A percentile compares a stretch with the other conserved stretches of the same genome.
Evolutionary conservation across 2,888 invertebrate genomes (phyloP).

Genomic region (Torymus tubicola): DNA sequence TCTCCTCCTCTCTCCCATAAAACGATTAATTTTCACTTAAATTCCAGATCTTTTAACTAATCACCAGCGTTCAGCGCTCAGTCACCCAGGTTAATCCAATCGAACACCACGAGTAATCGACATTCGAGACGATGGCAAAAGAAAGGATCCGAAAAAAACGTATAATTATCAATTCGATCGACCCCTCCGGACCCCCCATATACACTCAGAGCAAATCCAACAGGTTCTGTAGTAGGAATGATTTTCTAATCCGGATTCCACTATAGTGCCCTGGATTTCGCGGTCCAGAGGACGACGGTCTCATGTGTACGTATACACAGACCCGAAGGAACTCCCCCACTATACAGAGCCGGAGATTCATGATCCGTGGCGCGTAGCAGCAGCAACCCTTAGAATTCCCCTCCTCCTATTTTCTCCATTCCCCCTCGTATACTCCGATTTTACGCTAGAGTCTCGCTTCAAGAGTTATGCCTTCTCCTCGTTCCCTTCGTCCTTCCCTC

Average conservation of each 20-base stretch:
- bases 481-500: too few relatives aligned
- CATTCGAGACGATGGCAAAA: neutral
- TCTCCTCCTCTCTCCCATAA: too few relatives aligned
- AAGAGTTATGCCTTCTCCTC: too few relatives aligned
- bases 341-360: conserved; percentile 4
- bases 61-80: neutral
- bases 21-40: conserved; percentile 39
- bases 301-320: too few relatives aligned
- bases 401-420: too few relatives aligned
- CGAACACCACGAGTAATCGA: neutral
- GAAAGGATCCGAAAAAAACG: neutral
- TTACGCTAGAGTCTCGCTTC: too few relatives aligned
- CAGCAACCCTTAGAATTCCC: neutral
- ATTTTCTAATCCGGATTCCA: conserved; percentile 30
- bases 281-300: too few relatives aligned
- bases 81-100: conserved; percentile 25
- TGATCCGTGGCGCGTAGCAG: conserved; percentile 1
- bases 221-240: neutral
- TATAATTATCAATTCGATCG: conserved; percentile 12
- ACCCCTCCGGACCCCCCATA: neutral
- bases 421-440: too few relatives aligned
- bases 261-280: conserved; percentile 10
- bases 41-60: conserved; percentile 15
- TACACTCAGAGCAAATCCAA: conserved; percentile 20
- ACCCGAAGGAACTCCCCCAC: too few relatives aligned